Evolutionary conservation across 2,888 invertebrate genomes (phyloP).

Genomic region (Ischnura elegans): DNA sequence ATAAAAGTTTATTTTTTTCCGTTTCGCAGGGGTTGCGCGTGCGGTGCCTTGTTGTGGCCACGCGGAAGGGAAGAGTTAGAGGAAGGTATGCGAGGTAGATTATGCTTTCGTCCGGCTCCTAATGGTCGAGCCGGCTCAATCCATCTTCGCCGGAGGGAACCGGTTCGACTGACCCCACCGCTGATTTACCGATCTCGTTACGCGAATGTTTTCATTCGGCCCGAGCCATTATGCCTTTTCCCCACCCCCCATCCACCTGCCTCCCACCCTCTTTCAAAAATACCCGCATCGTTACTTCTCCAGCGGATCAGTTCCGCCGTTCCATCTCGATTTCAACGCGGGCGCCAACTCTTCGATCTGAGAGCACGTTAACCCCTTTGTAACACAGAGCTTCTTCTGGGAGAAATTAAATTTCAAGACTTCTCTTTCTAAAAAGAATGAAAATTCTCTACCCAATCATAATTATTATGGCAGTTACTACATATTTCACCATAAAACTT

Average conservation of each 20-base stretch:
- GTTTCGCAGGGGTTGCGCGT: background rate
- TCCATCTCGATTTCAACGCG: background rate
- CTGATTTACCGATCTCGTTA: slow-evolving; percentile 33
- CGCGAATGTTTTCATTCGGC: slow-evolving; percentile 29
- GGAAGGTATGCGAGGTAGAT: slow-evolving; percentile 6
- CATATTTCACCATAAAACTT: no score
- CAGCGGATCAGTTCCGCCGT: background rate
- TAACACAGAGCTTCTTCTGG: no score
- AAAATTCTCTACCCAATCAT: no score
- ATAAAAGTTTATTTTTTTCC: no score
- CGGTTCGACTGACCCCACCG: slow-evolving; percentile 16
- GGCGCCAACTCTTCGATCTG: background rate
- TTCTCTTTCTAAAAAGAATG: no score
- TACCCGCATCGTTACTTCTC: background rate
- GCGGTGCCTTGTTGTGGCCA: background rate
- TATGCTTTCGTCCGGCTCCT: background rate
- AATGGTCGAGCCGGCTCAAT: slow-evolving; percentile 12
- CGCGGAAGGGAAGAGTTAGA: background rate
- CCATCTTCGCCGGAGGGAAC: slow-evolving; percentile 30
- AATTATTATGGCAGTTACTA: no score
- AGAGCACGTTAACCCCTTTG: no score
- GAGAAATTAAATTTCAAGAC: no score
- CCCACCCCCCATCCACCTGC: no score
- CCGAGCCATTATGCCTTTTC: background rate
- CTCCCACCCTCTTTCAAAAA: background rate